A percentile compares a stretch with the other conserved stretches of the same genome.
Conservation (phyloP, 2,113 vertebrate genomes). For the Girardinichthys multiradiatus region DNA sequence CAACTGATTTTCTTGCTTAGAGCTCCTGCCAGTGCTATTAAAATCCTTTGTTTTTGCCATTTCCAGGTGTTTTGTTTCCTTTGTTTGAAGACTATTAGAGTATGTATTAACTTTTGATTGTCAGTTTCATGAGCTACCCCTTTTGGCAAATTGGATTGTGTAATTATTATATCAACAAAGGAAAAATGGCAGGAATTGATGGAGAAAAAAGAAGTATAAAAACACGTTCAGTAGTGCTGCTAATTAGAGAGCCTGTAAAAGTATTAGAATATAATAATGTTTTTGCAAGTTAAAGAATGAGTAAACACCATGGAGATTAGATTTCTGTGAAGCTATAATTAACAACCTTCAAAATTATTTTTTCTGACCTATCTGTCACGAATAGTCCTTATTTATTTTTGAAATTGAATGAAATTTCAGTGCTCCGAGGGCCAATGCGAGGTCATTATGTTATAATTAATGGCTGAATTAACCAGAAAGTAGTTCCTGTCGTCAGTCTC, state of each 20-base stretch:
- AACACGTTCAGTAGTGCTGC: neutral
- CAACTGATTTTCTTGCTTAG: neutral
- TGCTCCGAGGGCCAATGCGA: too few relatives aligned
- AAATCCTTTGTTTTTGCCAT: neutral
- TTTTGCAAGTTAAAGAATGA: neutral
- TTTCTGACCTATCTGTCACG: too few relatives aligned
- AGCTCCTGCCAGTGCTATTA: constrained; percentile 1
- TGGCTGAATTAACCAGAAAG: too few relatives aligned
- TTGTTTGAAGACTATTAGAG: neutral
- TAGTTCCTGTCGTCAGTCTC: too few relatives aligned
- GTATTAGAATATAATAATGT: neutral
- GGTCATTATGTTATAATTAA: too few relatives aligned
- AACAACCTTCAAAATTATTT: too few relatives aligned
- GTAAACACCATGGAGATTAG: neutral
- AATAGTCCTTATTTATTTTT: too few relatives aligned
- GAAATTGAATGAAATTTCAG: too few relatives aligned
- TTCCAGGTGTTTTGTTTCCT: neutral
- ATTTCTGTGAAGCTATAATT: neutral
- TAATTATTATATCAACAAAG: neutral
- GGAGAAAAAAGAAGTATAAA: neutral
- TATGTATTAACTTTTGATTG: neutral
- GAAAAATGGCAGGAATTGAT: neutral
- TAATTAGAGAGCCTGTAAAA: neutral
- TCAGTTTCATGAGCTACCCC: too few relatives aligned
- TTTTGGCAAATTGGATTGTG: neutral